Conservation (phyloP, 1,140 invertebrate species). For the Dryas iulia region DNA sequence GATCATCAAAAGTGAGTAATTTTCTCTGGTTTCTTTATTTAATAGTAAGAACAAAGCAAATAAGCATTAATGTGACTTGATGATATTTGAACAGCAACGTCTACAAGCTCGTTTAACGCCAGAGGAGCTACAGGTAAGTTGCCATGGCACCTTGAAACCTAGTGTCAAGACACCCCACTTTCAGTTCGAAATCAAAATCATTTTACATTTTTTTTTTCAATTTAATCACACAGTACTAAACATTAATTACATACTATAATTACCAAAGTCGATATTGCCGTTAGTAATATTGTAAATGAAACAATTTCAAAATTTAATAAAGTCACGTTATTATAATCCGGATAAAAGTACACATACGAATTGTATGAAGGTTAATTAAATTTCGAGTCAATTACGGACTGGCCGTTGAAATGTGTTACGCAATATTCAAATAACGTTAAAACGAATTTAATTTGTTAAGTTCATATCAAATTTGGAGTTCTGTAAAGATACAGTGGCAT, state of each 20-base stretch:
- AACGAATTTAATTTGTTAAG: conserved; percentile 12
- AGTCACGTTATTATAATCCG: conserved; percentile 7
- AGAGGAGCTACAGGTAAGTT: too few species aligned
- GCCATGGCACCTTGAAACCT: too few species aligned
- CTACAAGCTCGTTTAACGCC: too few species aligned
- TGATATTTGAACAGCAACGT: too few species aligned
- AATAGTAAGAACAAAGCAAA: too few species aligned
- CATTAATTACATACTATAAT: background rate
- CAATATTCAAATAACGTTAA: conserved; percentile 8
- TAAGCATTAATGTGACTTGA: too few species aligned
- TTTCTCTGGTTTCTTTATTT: too few species aligned
- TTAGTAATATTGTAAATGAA: background rate
- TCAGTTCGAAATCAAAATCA: too few species aligned
- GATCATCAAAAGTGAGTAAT: too few species aligned
- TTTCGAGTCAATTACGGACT: conserved; percentile 17
- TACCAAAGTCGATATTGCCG: background rate
- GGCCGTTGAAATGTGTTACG: conserved; percentile 19
- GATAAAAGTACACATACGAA: conserved; percentile 15
- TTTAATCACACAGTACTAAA: background rate
- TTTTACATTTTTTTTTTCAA: background rate
- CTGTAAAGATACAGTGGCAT: background rate
- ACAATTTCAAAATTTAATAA: conserved; percentile 2
- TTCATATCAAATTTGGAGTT: background rate
- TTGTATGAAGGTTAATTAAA: conserved; percentile 18
- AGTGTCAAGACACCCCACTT: too few species aligned